phyloP scores from a whole-genome alignment of 2,113 vertebrate species.

The Neomonachus schauinslandi region DNA sequence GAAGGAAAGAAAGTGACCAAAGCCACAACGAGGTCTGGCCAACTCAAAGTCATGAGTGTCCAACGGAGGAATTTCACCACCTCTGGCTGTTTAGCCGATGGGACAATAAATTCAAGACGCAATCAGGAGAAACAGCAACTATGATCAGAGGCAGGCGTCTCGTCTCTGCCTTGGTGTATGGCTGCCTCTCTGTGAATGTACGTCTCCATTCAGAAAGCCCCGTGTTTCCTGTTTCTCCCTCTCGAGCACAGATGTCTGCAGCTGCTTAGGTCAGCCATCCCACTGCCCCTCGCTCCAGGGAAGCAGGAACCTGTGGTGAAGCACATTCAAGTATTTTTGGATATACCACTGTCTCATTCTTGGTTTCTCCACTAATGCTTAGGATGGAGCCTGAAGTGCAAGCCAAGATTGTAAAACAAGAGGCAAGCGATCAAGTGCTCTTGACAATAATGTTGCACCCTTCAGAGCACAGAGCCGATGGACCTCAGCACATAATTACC shows the following conservation, averaged over 20 bases:
- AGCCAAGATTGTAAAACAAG: conserved; percentile 64
- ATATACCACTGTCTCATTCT: conserved; percentile 39
- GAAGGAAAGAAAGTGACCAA: not conserved
- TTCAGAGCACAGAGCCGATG: conserved; percentile 62
- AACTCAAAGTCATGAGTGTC: not conserved
- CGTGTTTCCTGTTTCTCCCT: not conserved
- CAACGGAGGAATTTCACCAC: not conserved
- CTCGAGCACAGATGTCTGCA: not conserved
- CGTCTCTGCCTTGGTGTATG: not conserved
- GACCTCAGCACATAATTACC: conserved; percentile 60
- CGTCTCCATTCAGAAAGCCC: not conserved
- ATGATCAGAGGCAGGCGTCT: not conserved
- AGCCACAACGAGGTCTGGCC: not conserved
- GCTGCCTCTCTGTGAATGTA: fast-evolving
- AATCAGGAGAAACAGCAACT: not conserved
- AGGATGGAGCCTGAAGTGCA: not conserved
- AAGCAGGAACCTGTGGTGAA: not conserved
- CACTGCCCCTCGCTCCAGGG: not conserved
- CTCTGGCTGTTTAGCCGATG: not conserved
- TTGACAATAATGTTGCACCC: not conserved
- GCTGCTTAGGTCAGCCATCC: not conserved
- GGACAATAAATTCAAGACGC: not conserved
- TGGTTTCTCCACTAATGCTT: not conserved
- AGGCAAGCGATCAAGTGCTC: conserved; percentile 30
- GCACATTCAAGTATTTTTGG: not conserved